A percentile compares a stretch with the other conserved stretches of the same genome.
Conservation (phyloP, 1,140 invertebrate genomes). For the Caerostris extrusa region DNA sequence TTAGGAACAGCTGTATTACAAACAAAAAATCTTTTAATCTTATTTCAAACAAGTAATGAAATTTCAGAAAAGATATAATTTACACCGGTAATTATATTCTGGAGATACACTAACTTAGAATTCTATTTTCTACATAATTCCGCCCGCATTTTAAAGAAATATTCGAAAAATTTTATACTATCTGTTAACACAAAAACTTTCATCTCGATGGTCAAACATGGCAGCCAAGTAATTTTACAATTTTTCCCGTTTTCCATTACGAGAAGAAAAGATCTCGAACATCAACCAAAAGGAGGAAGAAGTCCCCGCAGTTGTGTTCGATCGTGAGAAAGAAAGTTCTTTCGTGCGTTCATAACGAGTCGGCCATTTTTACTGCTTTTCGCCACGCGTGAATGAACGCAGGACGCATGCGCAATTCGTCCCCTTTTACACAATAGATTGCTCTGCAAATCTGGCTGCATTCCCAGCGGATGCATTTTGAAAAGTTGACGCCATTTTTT, state of each 20-base stretch:
- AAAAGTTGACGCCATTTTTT: constrained; percentile 66
- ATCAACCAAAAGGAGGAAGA: not conserved
- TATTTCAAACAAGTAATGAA: too few relatives aligned
- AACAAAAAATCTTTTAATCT: too few relatives aligned
- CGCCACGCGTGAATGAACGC: constrained; percentile 76
- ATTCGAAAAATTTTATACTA: too few relatives aligned
- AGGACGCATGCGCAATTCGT: constrained; percentile 60
- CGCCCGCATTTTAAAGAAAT: too few relatives aligned
- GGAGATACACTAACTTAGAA: too few relatives aligned
- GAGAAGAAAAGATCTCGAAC: not conserved
- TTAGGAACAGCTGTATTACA: too few relatives aligned
- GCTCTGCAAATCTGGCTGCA: constrained; percentile 58
- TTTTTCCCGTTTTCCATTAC: not conserved
- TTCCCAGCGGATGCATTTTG: constrained; percentile 61
- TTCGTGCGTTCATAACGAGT: constrained; percentile 76
- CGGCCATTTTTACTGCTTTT: constrained; percentile 77
- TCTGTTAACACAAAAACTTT: too few relatives aligned
- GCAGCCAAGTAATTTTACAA: not conserved
- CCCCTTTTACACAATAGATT: constrained; percentile 62
- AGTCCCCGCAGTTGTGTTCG: constrained; percentile 19
- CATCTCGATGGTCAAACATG: not conserved
- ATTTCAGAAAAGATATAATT: too few relatives aligned
- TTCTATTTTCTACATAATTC: too few relatives aligned
- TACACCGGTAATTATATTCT: too few relatives aligned
- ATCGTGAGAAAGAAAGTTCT: constrained; percentile 76